phyloP scores from a whole-genome alignment of 1,140 invertebrate genomes.

The Probaryconus sp. region DNA sequence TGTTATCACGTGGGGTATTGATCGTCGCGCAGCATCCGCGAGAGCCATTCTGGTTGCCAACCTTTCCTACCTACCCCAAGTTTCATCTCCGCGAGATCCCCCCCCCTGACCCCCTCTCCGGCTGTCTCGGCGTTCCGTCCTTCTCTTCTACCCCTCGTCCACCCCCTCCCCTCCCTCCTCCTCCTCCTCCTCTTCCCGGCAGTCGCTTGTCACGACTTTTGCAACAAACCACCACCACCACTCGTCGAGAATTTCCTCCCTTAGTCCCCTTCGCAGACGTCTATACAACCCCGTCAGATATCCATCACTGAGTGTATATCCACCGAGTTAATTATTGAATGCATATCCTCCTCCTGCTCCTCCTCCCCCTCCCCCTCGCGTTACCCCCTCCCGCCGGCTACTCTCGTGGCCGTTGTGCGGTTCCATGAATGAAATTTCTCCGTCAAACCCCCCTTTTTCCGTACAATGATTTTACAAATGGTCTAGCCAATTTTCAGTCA shows the following conservation, averaged over 20 bases:
- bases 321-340: constrained; percentile 73
- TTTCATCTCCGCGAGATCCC: constrained; percentile 27
- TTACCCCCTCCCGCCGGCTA: neutral
- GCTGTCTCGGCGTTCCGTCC: constrained; percentile 24
- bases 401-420: neutral
- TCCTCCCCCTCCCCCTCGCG: constrained; percentile 1
- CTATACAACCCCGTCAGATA: constrained; percentile 66
- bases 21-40: constrained; percentile 73
- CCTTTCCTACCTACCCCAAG: constrained; percentile 73
- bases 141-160: constrained; percentile 33
- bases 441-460: neutral
- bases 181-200: constrained; percentile 35
- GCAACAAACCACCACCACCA: constrained; percentile 66
- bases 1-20: constrained; percentile 74
- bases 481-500: no score
- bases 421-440: neutral
- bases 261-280: constrained; percentile 57
- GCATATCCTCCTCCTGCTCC: constrained; percentile 50
- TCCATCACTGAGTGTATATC: constrained; percentile 68
- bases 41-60: constrained; percentile 72
- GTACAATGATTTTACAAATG: no score
- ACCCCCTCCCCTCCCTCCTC: constrained; percentile 38
- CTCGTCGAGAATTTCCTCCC: constrained; percentile 39
- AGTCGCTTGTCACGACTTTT: constrained; percentile 49
- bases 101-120: constrained; percentile 2